Evolutionary conservation across 2,888 invertebrate species (phyloP).

Genomic region (Mamestra brassicae): DNA sequence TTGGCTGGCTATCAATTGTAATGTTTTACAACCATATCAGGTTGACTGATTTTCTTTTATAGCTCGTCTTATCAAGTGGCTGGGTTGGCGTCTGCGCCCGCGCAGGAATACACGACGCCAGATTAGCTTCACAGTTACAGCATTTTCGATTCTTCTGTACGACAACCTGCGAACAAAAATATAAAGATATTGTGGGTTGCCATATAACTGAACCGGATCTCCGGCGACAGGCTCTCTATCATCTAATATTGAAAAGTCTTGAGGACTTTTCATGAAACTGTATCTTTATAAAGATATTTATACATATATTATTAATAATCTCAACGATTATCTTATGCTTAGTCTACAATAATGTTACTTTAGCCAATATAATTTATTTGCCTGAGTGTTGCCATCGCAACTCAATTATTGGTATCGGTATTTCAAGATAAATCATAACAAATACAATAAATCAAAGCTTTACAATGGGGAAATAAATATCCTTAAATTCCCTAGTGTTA

Average conservation of each 20-base stretch:
- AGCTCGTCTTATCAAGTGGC: slow-evolving; percentile 7
- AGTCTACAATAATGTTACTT: not conserved
- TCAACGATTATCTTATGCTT: not conserved
- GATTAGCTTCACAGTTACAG: slow-evolving; percentile 1
- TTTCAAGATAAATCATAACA: not conserved
- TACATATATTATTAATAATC: not conserved
- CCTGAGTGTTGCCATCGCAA: not conserved
- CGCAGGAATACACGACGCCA: not conserved
- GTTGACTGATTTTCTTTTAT: not conserved
- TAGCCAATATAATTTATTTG: not conserved
- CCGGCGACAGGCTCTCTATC: not conserved
- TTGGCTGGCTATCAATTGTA: not conserved
- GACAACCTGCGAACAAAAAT: slow-evolving; percentile 50
- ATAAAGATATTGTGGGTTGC: slow-evolving; percentile 38
- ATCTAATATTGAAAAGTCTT: not conserved
- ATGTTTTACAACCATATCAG: too few species aligned
- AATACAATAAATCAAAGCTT: not conserved
- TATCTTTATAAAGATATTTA: not conserved
- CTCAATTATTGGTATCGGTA: not conserved
- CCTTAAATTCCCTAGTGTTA: not conserved
- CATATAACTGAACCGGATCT: too few species aligned
- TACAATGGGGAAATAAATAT: not conserved
- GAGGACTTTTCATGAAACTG: not conserved
- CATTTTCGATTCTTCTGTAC: not conserved
- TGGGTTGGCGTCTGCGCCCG: slow-evolving; percentile 3